phyloP scores from a whole-genome alignment of 2,797 vertebrate genomes.

The Gila robusta region DNA sequence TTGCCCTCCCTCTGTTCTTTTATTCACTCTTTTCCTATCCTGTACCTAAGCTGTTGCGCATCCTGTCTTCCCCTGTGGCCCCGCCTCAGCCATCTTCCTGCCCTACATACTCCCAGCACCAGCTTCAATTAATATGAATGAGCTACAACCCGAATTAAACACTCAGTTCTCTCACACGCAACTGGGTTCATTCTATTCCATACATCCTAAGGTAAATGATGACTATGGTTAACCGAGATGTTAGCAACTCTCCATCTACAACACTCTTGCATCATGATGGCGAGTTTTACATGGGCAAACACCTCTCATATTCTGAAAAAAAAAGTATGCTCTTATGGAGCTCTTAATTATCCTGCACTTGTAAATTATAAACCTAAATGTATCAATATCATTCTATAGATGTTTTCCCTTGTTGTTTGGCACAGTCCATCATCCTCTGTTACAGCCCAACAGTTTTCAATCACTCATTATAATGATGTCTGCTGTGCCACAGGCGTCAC shows the following conservation, averaged over 20 bases:
- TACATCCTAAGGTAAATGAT: not conserved
- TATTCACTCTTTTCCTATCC: conserved; percentile 33
- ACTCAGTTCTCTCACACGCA: conserved; percentile 15
- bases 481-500: not conserved
- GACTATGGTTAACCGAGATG: not conserved
- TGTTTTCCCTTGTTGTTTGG: not conserved
- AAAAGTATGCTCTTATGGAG: not conserved
- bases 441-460: conserved; percentile 34
- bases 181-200: conserved; percentile 19
- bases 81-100: conserved; percentile 42
- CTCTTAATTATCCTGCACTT: not conserved
- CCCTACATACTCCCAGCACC: conserved; percentile 23
- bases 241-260: not conserved
- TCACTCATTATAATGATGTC: conserved; percentile 34
- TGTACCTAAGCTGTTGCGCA: not conserved
- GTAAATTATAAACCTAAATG: not conserved
- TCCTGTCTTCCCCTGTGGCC: conserved; percentile 12
- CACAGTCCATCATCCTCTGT: not conserved
- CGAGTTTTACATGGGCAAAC: not conserved
- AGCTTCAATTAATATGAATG: conserved; percentile 49
- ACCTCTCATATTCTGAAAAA: not conserved
- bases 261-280: not conserved
- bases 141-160: conserved; percentile 18
- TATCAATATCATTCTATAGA: not conserved
- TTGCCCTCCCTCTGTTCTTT: conserved; percentile 30